Evolutionary conservation across 2,888 invertebrate genomes (phyloP).

Genomic region (Apodemia duryi): DNA sequence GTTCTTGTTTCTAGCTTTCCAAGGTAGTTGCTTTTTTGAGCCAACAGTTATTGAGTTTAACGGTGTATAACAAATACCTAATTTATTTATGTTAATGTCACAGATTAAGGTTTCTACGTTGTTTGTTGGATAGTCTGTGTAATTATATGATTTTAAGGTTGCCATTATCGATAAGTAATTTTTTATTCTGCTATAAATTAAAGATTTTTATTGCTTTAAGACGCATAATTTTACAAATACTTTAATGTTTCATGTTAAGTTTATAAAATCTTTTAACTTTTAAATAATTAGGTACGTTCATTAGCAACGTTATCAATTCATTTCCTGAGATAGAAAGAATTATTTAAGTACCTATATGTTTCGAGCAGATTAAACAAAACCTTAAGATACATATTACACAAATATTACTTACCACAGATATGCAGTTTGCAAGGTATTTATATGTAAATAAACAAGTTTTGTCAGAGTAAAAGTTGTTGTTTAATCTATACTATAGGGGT

Average conservation of each 20-base stretch:
- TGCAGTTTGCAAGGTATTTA: constrained; percentile 8
- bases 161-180: too few species aligned
- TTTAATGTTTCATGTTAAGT: too few species aligned
- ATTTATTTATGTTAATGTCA: constrained; percentile 2
- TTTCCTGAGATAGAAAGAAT: not conserved
- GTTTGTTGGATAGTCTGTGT: not conserved
- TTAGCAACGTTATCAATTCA: not conserved
- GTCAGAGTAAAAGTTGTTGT: constrained; percentile 20
- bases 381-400: not conserved
- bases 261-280: not conserved
- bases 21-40: constrained; percentile 5
- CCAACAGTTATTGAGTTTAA: not conserved
- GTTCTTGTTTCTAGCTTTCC: not conserved
- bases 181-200: too few species aligned
- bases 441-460: constrained; percentile 26
- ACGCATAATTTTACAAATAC: too few species aligned
- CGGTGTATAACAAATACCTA: not conserved
- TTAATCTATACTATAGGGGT: constrained; percentile 30
- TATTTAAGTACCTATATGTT: not conserved
- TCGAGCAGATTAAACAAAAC: not conserved
- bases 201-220: too few species aligned
- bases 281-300: not conserved
- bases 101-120: not conserved
- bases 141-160: too few species aligned
- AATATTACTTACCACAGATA: not conserved